Evolutionary conservation across 2,888 invertebrate species (phyloP), one percentile per base, ranked within the genome.

Genomic region (Himalopsyche tibetana): DNA sequence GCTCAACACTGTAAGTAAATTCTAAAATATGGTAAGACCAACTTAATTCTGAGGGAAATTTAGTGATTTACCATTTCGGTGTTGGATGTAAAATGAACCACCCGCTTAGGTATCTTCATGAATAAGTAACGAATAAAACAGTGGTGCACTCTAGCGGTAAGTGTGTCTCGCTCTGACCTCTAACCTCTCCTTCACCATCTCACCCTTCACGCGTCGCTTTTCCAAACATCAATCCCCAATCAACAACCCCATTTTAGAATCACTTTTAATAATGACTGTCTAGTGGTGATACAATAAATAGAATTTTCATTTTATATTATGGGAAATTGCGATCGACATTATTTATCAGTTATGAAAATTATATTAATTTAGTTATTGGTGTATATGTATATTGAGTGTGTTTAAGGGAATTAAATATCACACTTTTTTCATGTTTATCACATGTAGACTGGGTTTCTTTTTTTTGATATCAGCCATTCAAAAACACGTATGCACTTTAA

Each of bases 111-210:
- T 82, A 82, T 45, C 9, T 51, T 19, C 82, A 51, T 82, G 82
- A 82, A 82, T 82, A 82, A 82, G 51, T 82, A 82, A 82, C 82
- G 82, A 82, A 82, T 55, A 82, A 82, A 82, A 82, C 82, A 82
- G 42, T 63, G 63, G 63, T 63, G 63, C 82, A 82, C 82, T 82
- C 82, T 36, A 63, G 45, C 55, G 83, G 74, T 83, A 83, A 83
- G 83, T 69, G 69, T 82, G 82, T 45, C 82, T 80, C 80, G 12
- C 80, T 45, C 80, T 42, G 82, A 36, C 51, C 36, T 55, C 55
- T 51, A 45, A 36, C 55, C 51, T 51, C 82, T 82, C 82, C n/a
- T 82, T 82, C 19, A 63, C 63, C 19, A n/a, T 6, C 8, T 28
- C 63, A 63, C 63, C 63, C 19, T 63, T 11, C 17, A 45, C 81